phyloP scores from a whole-genome alignment of 2,888 invertebrate genomes.

The Deilephila elpenor region DNA sequence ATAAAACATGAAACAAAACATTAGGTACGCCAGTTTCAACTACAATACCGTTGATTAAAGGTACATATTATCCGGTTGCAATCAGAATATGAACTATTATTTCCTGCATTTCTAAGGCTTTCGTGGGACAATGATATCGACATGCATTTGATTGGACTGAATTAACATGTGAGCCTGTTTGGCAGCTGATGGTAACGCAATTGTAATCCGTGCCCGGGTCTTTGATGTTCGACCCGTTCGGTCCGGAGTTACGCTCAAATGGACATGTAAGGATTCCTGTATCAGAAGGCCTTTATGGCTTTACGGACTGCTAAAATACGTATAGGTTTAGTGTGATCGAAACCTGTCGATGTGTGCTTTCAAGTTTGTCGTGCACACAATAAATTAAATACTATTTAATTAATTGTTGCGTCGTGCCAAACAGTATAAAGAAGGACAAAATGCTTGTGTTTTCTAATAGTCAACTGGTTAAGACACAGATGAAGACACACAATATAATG shows the following conservation, averaged over 20 bases:
- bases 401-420: too few relatives aligned
- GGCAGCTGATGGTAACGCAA: slow-evolving; percentile 56
- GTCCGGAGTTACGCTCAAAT: slow-evolving; percentile 42
- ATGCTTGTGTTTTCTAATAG: too few relatives aligned
- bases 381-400: too few relatives aligned
- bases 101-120: background rate
- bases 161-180: slow-evolving; percentile 81
- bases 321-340: background rate
- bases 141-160: slow-evolving; percentile 84
- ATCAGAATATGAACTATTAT: background rate
- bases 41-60: too few relatives aligned
- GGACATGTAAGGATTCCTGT: slow-evolving; percentile 35
- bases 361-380: too few relatives aligned
- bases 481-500: too few relatives aligned
- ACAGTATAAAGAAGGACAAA: too few relatives aligned
- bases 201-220: slow-evolving; percentile 41
- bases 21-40: too few relatives aligned
- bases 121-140: slow-evolving; percentile 6
- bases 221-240: slow-evolving; percentile 45
- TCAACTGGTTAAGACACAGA: too few relatives aligned
- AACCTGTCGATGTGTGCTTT: too few relatives aligned
- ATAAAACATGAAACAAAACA: background rate
- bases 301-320: background rate
- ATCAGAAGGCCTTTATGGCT: slow-evolving; percentile 28
- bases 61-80: background rate